Percentiles rank a stretch among this genome's conserved stretches.
These are phyloP conservation scores for Ennomos fuscantarius DNA, from an alignment of 2,888 invertebrate genomes.

Conservation along the genomic window DNA sequence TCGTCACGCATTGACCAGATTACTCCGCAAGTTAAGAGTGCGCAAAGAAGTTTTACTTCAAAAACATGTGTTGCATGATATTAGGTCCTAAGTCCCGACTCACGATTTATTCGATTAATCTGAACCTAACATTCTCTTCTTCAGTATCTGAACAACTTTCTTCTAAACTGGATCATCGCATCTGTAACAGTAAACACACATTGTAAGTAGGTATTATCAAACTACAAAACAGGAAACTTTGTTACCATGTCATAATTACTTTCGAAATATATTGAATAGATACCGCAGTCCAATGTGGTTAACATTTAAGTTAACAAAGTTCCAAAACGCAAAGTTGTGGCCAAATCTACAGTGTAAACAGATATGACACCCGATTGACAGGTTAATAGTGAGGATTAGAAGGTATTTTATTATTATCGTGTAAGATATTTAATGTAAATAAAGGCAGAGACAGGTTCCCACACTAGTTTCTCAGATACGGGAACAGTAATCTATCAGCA, in stretches of 20 bases:
- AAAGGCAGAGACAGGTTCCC: slow-evolving; percentile 41
- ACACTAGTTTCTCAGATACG: slow-evolving; percentile 37
- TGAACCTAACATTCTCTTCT: not conserved
- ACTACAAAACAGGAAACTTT: slow-evolving; percentile 1
- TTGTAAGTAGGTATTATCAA: slow-evolving; percentile 1
- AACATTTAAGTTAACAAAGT: not conserved
- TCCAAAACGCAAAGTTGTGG: not conserved
- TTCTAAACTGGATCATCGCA: slow-evolving; percentile 29
- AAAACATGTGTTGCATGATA: too few relatives aligned
- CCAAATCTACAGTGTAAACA: slow-evolving; percentile 37
- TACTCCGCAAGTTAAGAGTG: too few relatives aligned
- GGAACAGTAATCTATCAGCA: slow-evolving; percentile 10
- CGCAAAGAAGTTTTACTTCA: too few relatives aligned
- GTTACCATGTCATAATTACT: slow-evolving; percentile 28
- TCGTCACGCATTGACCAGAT: too few relatives aligned
- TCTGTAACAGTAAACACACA: slow-evolving; percentile 31
- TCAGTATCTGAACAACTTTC: slow-evolving; percentile 18
- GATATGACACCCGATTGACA: slow-evolving; percentile 57
- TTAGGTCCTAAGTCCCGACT: too few relatives aligned
- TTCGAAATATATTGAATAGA: not conserved
- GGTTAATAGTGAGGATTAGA: slow-evolving; percentile 56
- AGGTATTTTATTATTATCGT: slow-evolving; percentile 53
- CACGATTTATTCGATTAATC: slow-evolving; percentile 13
- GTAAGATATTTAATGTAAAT: slow-evolving; percentile 44
- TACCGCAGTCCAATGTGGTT: too few relatives aligned